Conservation (phyloP, 2,888 invertebrate genomes). For the Bursaphelenchus okinawaensis region DNA sequence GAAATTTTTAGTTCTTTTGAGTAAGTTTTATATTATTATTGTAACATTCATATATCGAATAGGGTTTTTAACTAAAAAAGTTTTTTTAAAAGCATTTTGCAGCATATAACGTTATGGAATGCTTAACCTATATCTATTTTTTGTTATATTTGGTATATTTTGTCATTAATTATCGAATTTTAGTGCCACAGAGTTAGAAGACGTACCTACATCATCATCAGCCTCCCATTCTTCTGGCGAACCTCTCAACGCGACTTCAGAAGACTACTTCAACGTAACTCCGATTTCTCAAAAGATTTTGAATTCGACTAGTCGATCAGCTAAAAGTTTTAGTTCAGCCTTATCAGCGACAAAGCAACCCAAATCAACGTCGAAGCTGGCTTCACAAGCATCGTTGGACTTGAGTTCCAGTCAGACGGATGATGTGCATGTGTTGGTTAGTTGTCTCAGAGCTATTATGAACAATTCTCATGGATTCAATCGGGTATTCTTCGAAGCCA, state of each 20-base stretch:
- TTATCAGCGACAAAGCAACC: constrained; percentile 5
- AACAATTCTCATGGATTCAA: constrained; percentile 73
- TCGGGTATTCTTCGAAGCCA: constrained; percentile 86
- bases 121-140: too few relatives aligned
- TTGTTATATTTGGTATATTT: too few relatives aligned
- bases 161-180: neutral
- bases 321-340: constrained; percentile 1
- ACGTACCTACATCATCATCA: neutral
- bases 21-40: constrained; percentile 10
- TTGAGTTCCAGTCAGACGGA: constrained; percentile 62
- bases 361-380: constrained; percentile 6
- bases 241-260: neutral
- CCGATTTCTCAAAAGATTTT: neutral
- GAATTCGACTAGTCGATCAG: constrained; percentile 1
- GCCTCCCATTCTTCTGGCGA: neutral
- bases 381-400: constrained; percentile 18
- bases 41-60: neutral
- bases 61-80: too few relatives aligned
- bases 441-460: constrained; percentile 98
- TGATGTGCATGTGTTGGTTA: constrained; percentile 97
- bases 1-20: constrained; percentile 64
- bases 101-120: too few relatives aligned
- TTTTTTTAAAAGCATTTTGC: too few relatives aligned
- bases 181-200: neutral
- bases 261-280: neutral